Evolutionary conservation across 2,113 vertebrate genomes (phyloP).

Genomic region (Lethenteron camtschaticum): DNA sequence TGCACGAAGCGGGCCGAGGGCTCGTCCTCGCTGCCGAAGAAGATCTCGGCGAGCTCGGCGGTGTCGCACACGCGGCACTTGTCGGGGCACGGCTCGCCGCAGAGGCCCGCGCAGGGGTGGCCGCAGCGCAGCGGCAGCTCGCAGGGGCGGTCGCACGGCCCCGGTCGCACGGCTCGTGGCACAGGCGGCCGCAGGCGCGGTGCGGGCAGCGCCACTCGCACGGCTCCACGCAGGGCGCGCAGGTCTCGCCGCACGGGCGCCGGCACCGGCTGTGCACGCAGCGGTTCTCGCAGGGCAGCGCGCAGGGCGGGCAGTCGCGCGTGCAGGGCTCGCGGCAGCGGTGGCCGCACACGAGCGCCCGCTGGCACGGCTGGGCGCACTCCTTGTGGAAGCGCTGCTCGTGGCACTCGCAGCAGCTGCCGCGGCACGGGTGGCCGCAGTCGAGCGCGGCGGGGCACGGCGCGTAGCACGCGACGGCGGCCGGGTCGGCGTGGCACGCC

Average conservation of each 20-base stretch:
- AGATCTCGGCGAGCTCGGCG: constrained; percentile 13
- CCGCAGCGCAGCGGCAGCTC: constrained; percentile 19
- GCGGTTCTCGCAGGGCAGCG: constrained; percentile 35
- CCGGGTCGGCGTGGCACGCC: constrained; percentile 22
- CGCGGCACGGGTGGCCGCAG: constrained; percentile 49
- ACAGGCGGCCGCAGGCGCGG: constrained; percentile 45
- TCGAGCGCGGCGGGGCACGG: constrained; percentile 27
- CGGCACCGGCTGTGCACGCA: constrained; percentile 56
- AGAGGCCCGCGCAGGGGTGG: constrained; percentile 16
- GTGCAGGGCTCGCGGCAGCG: constrained; percentile 44
- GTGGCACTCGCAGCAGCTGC: constrained; percentile 41
- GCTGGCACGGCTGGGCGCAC: constrained; percentile 30
- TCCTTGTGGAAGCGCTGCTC: constrained; percentile 43
- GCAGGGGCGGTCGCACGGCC: constrained; percentile 42
- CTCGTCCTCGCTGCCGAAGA: constrained; percentile 14
- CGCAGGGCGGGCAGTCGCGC: constrained; percentile 41
- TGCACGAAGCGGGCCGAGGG: constrained; percentile 12
- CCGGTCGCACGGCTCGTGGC: constrained; percentile 54
- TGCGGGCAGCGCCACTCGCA: constrained; percentile 56
- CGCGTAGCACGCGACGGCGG: constrained; percentile 21
- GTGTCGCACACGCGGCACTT: constrained; percentile 15
- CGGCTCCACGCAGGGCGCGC: constrained; percentile 45
- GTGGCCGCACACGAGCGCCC: constrained; percentile 54
- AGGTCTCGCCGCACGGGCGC: constrained; percentile 42
- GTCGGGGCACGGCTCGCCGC: constrained; percentile 16